phyloP scores from a whole-genome alignment of 1,140 invertebrate species.

The Micrasema minimum region DNA sequence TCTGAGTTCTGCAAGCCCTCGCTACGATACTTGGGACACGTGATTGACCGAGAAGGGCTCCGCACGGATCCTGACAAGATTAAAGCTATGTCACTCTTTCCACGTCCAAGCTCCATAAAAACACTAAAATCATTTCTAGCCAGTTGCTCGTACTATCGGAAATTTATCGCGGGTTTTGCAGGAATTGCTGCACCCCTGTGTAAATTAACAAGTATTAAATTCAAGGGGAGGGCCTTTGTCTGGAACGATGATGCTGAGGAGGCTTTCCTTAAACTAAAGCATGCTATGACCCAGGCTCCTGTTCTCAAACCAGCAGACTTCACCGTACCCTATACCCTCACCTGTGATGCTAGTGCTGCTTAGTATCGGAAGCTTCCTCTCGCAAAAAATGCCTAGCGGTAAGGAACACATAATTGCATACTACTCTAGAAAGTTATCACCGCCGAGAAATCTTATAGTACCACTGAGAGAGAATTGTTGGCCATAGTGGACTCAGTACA shows the following conservation, averaged over 20 bases:
- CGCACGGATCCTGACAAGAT: not conserved
- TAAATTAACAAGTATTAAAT: not conserved
- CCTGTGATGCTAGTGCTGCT: not conserved
- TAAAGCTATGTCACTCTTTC: not conserved
- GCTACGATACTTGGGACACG: not conserved
- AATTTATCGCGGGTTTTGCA: not conserved
- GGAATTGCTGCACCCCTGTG: not conserved
- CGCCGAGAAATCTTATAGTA: not conserved
- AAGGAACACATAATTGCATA: not conserved
- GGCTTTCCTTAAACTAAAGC: not conserved
- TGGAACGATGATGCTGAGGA: no score
- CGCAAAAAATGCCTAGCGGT: not conserved
- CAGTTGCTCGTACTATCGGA: not conserved
- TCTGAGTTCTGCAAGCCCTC: not conserved
- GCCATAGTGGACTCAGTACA: not conserved
- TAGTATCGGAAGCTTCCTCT: not conserved
- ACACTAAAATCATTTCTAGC: not conserved
- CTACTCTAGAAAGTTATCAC: not conserved
- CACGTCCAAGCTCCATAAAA: not conserved
- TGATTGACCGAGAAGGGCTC: no score
- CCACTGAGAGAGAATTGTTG: not conserved
- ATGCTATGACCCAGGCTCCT: not conserved
- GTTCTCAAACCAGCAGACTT: not conserved
- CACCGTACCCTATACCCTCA: not conserved
- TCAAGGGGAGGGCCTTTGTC: not conserved